Percentiles rank a stretch among this genome's conserved stretches.
These are phyloP conservation scores for Lordiphosa clarofinis DNA, from an alignment of 1,140 invertebrate species.

Conservation along the genomic window DNA sequence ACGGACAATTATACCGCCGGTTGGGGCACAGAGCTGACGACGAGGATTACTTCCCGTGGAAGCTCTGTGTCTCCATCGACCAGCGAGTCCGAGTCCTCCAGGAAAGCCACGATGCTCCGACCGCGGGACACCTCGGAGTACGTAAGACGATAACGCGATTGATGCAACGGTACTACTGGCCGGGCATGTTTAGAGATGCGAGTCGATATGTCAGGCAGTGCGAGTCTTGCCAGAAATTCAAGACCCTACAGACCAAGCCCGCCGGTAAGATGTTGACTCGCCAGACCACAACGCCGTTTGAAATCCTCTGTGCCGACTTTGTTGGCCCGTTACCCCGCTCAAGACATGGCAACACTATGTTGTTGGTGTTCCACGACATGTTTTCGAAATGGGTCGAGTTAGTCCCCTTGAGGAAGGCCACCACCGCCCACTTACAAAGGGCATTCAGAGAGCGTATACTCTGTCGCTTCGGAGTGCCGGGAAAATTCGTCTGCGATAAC, in stretches of 20 bases:
- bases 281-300: too few relatives aligned
- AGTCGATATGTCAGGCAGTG: background rate
- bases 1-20: background rate
- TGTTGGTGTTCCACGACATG: too few relatives aligned
- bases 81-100: background rate
- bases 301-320: background rate
- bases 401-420: too few relatives aligned
- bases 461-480: too few relatives aligned
- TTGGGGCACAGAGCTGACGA: background rate
- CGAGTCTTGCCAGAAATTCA: background rate
- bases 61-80: background rate
- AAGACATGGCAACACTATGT: background rate
- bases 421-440: too few relatives aligned
- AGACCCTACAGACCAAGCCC: background rate
- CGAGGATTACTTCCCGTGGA: background rate
- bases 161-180: background rate
- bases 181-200: background rate
- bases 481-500: too few relatives aligned
- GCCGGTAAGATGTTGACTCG: background rate
- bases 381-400: too few relatives aligned
- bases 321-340: background rate
- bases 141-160: background rate
- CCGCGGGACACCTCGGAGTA: background rate
- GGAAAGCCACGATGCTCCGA: background rate
- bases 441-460: too few relatives aligned